phyloP scores from a whole-genome alignment of 1,140 invertebrate genomes.

The Micrasema minimum region DNA sequence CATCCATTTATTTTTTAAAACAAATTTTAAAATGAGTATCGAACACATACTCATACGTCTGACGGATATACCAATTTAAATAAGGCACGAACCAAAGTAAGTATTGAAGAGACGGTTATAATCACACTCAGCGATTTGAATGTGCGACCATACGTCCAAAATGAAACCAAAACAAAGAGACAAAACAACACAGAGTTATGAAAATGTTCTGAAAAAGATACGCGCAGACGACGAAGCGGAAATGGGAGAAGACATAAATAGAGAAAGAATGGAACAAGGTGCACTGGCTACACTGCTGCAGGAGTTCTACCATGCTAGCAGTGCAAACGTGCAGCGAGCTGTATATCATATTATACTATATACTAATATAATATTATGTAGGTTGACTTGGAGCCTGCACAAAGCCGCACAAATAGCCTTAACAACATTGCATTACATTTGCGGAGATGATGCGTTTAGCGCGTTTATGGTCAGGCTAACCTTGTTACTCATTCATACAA shows the following conservation, averaged over 20 bases:
- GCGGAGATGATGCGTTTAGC: conserved; percentile 30
- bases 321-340: neutral
- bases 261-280: conserved; percentile 38
- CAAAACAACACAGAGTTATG: conserved; percentile 38
- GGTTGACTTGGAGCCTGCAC: too few species aligned
- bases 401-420: conserved; percentile 19
- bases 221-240: conserved; percentile 36
- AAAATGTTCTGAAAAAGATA: conserved; percentile 37
- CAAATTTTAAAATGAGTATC: neutral
- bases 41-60: neutral
- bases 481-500: conserved; percentile 32
- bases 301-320: neutral
- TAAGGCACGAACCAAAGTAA: conserved; percentile 3
- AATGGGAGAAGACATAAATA: conserved; percentile 43
- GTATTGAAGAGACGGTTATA: conserved; percentile 26
- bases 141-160: conserved; percentile 20
- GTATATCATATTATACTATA: too few species aligned
- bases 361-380: too few species aligned
- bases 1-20: conserved; percentile 17
- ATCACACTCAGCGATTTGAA: conserved; percentile 23
- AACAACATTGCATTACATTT: conserved; percentile 2
- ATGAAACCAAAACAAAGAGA: conserved; percentile 31
- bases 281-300: conserved; percentile 9
- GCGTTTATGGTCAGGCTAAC: conserved; percentile 19
- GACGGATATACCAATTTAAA: conserved; percentile 27